These are phyloP conservation scores for Scatophagus argus DNA, from an alignment of 2,113 vertebrate genomes.

Conservation along the genomic window DNA sequence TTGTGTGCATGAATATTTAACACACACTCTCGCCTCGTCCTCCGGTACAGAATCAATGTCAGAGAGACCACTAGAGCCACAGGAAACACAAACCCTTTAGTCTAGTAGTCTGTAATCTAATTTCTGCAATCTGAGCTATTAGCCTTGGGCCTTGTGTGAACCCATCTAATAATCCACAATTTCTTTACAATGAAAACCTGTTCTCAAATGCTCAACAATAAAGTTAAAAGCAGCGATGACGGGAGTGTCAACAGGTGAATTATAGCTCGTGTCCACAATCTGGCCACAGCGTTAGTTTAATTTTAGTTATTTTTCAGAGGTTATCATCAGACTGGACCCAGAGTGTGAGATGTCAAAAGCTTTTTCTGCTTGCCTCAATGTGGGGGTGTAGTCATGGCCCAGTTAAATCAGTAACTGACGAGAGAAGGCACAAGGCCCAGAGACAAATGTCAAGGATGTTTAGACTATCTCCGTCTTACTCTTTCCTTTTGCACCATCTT, in stretches of 20 bases:
- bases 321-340: constrained; percentile 33
- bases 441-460: constrained; percentile 77
- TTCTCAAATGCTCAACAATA: not conserved
- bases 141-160: not conserved
- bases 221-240: no score
- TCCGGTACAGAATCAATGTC: constrained; percentile 50
- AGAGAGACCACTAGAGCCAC: constrained; percentile 39
- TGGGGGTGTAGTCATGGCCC: constrained; percentile 68
- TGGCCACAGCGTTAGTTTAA: not conserved
- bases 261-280: constrained; percentile 4
- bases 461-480: constrained; percentile 54
- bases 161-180: not conserved
- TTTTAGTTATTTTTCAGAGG: constrained; percentile 17
- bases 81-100: constrained; percentile 28
- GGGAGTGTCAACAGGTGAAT: constrained; percentile 30
- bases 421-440: constrained; percentile 58
- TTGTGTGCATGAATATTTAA: constrained; percentile 68
- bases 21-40: constrained; percentile 14
- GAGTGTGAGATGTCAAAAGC: constrained; percentile 43
- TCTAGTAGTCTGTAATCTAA: not conserved
- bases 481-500: constrained; percentile 10
- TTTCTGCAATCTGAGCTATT: constrained; percentile 30
- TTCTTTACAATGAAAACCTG: not conserved
- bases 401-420: constrained; percentile 75
- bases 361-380: constrained; percentile 48